Base-by-base conservation (phyloP, 2,888 invertebrate genomes). In the Polyommatus icarus region DNA sequence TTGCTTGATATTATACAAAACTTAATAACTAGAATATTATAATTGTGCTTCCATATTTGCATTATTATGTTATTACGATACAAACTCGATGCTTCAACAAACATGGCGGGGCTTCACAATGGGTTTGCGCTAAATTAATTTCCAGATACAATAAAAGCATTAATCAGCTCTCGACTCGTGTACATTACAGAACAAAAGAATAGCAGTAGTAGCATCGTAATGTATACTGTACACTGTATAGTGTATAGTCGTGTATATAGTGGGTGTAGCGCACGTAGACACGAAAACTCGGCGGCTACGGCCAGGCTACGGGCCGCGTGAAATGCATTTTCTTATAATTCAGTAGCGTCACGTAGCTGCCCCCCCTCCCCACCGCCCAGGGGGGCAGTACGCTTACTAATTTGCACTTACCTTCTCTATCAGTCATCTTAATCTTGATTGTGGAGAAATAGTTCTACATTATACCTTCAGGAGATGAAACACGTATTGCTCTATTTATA, bases 311-410 rank as follows among this genome's bases (percentile, higher is more conserved):
- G 54, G 54, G 18, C 54, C 54, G 84, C 85, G 87, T 88, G 91
- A 92, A 93, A 93, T 93, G 92, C 92, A 93, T 93, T 93, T 93
- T 93, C 91, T 93, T 93, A 93, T 93, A 93, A 92, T 92, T 91
- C 92, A 91, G 90, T 86, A 89, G 88, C 91, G 91, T 93, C 94
- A 94, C 93, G 94, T 94, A 90, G 86, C 85, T 84, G 85, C 83
- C 86, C 84, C 84, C 85, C 86, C 90, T 0, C 90, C 87, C 87
- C 82, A 86, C 84, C 86, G 84, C 85, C 87, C 91, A 89, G 87
- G 87, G 84, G 88, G 88, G 87, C 85, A 87, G 90, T 90, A 90
- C 89, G 91, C 90, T 85, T 87, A 89, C 89, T 91, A 90, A 92
- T 92, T 91, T 91, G 89, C 90, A 92, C 90, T 91, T 91, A 90